Base-by-base conservation (phyloP, 2,113 vertebrate genomes). In the Xiphophorus hellerii region DNA sequence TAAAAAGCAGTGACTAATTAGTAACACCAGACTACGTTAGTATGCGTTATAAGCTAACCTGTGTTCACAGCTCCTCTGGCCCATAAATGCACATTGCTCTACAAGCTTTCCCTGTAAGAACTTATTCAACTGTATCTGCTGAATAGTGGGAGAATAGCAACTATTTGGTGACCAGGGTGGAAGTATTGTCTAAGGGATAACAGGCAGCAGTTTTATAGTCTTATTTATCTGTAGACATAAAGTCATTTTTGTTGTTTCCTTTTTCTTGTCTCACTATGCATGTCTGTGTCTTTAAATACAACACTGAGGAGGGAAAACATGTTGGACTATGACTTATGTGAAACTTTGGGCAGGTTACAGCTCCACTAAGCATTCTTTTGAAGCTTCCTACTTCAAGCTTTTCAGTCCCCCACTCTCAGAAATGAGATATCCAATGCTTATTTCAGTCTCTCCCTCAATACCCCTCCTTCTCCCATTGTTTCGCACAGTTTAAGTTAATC, bases 81-180 rank as follows among this genome's bases (percentile, higher is more conserved):
- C 78, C 68, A 81, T 84, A 78, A 81, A 88, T 87, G 81, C 78
- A 86, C 77, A 79, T 76, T n/a, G 62, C 70, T 86, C 83, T 76
- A 1, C 33, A 17, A 67, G 73, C 65, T 54, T 28, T 31, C 71
- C 78, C 77, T 58, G n/a, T 77, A 58, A 66, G 33, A 83, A 80
- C 27, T 60, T 84, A 91, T 89, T 87, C 71, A 87, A 91, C 88
- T 90, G 87, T 64, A 78, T 85, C 84, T 61, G 10, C 76, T 20
- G 62, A 88, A 68, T 84, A 74, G 77, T 74, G 31, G 78, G 84
- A 58, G 73, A 60, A 48, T 74, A 75, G 74, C 89, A 89, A 80
- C 83, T 89, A 84, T 91, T 89, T 85, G 72, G 87, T 74, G 79
- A 87, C 65, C 80, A 29, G 39, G 61, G 66, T 78, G 62, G 66